Base-by-base conservation (phyloP, 1,140 invertebrate species). In the Periplaneta americana region DNA sequence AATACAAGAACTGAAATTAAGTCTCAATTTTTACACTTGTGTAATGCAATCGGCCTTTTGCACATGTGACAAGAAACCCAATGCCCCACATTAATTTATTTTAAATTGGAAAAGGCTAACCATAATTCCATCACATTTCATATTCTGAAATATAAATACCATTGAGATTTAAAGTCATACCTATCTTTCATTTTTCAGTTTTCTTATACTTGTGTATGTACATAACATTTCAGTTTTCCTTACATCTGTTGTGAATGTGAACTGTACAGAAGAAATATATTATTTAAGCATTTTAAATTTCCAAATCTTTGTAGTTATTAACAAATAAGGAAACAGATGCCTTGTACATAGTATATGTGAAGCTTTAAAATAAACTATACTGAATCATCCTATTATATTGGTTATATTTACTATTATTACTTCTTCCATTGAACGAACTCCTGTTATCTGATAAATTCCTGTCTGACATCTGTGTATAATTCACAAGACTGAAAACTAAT, bases 301-400 rank as follows among this genome's bases (percentile, higher is more conserved):
- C 34, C n/a, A 13, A 39, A 78, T 57, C 22, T 31, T 80, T 80
- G 79, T 80, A 80, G 79, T 80, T 80, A 80, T 34, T 17, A 32
- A 48, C 34, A 75, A 66, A 75, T 35, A 75, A 75, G 75, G 37
- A 79, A 82, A 80, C 78, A 37, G 78, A 80, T 82, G 82, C 82
- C 82, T 79, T 82, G 82, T 82, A 82, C n/a, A 82, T 82, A 82
- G 78, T 82, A 37, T 80, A 78, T 82, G 82, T 79, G 80, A 82
- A 80, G 79, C 78, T 80, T 82, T 82, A 74, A 82, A 82, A 82
- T 75, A 80, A 80, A 82, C 74, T 74, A 80, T 39, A 76, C 57
- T 82, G 79, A 82, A 48, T 57, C 28, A 80, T 48, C 79, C 32
- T 48, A 80, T 22, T 36, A 78, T 11, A 78, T 6, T 66, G 8